These are phyloP conservation scores for Drosophila atroscutellata DNA, from an alignment of 2,888 invertebrate genomes.

Conservation along the genomic window DNA sequence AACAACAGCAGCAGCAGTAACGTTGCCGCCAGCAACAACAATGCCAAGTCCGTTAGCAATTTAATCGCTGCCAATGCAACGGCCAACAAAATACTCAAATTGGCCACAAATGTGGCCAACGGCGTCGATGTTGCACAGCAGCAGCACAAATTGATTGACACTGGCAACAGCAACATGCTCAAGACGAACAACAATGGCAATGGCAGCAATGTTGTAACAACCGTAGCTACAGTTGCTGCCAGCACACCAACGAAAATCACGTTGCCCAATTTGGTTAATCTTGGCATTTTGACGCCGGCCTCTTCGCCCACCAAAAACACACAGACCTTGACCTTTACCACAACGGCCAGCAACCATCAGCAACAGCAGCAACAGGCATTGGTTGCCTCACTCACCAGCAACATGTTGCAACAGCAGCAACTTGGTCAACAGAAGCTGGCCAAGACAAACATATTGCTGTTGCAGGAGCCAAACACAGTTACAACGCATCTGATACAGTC, in stretches of 20 bases:
- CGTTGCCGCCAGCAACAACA: constrained; percentile 37
- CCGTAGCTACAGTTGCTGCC: constrained; percentile 34
- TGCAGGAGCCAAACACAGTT: constrained; percentile 61
- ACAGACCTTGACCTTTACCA: constrained; percentile 81
- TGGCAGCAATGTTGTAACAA: constrained; percentile 40
- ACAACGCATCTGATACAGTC: constrained; percentile 61
- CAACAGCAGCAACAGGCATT: constrained; percentile 75
- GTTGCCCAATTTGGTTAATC: constrained; percentile 85
- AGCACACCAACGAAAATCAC: constrained; percentile 82
- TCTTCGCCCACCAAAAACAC: constrained; percentile 86
- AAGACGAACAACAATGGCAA: constrained; percentile 44
- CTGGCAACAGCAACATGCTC: constrained; percentile 30
- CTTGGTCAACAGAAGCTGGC: constrained; percentile 46
- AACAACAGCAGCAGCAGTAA: constrained; percentile 51
- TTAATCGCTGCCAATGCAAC: constrained; percentile 84
- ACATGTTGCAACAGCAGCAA: constrained; percentile 59
- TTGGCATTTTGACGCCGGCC: constrained; percentile 86
- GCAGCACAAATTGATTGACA: constrained; percentile 66
- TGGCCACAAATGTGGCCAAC: constrained; percentile 82
- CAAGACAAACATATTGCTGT: constrained; percentile 68
- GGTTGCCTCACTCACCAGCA: constrained; percentile 66
- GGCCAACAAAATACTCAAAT: constrained; percentile 84
- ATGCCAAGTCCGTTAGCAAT: constrained; percentile 79
- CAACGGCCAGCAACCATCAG: constrained; percentile 72
- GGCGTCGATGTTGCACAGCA: constrained; percentile 75